Base-by-base conservation (phyloP, 2,797 vertebrate species). In the Spondyliosoma cantharus region DNA sequence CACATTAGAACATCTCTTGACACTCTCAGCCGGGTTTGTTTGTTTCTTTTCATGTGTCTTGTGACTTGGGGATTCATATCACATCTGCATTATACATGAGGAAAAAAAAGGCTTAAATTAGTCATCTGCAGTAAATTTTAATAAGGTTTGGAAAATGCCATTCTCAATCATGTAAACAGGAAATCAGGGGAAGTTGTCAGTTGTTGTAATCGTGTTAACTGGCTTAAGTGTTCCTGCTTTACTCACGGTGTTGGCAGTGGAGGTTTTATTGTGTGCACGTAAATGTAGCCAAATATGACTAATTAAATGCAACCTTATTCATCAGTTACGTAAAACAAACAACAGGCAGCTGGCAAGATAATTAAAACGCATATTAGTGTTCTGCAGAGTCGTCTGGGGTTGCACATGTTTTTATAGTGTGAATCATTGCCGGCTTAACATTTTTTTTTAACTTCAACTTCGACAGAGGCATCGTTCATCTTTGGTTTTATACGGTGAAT, bases 261-360 rank as follows among this genome's bases (percentile, higher is more conserved):
- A 27, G 61, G 69, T 29, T 80, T 81, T 50, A 76, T 61, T 80
- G 48, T 83, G 63, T 58, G 59, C 3, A 45, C 63, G 17, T 84
- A 66, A 80, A 84, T 62, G 60, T 69, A 52, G 58, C 74, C 66
- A 86, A 75, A 83, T 76, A 71, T 69, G 78, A 86, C 65, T 87
- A 57, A 85, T 84, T 83, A 75, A 85, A 76, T 58, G 14, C 74
- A 79, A 62, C 60, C 43, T 80, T 74, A 68, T 89, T 86, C 77
- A 83, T 89, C 76, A 76, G 54, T 83, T 78, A 76, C 20, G n/a
- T 70, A 79, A 82, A 80, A 81, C 64, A 86, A 87, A 86, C 74
- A 86, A 74, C 72, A 68, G 63, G 78, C 80, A 76, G 79, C 76
- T 85, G 76, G 71, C 69, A 67, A 66, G 57, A 84, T 82, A 76